These are phyloP conservation scores for Sabatieria punctata DNA, from an alignment of 2,888 invertebrate genomes.

Conservation along the genomic window DNA sequence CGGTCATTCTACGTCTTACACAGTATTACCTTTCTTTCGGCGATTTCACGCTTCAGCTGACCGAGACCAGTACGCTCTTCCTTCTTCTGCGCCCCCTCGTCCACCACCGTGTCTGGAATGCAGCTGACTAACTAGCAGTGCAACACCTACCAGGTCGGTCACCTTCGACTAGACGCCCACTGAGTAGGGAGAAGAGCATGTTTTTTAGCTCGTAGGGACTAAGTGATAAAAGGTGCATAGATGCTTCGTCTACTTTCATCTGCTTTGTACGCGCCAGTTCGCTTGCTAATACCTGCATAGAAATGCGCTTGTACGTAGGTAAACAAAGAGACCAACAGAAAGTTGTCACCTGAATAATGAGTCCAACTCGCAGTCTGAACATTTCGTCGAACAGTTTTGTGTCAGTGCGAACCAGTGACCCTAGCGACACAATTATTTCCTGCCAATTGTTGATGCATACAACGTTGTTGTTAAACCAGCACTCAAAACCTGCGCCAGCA, in stretches of 20 bases:
- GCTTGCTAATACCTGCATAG: constrained; percentile 65
- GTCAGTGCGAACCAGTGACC: constrained; percentile 96
- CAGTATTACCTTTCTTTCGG: no score
- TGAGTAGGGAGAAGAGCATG: constrained; percentile 85
- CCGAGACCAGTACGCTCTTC: no score
- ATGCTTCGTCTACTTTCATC: constrained; percentile 51
- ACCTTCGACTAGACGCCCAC: constrained; percentile 45
- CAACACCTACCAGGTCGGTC: no score
- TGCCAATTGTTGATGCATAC: constrained; percentile 31
- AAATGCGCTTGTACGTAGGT: constrained; percentile 1
- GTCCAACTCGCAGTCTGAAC: constrained; percentile 78
- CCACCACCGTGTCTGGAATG: neutral
- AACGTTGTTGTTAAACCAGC: constrained; percentile 3
- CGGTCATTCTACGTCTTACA: no score
- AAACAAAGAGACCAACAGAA: constrained; percentile 1
- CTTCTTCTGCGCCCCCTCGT: constrained; percentile 13
- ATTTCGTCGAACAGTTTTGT: constrained; percentile 92
- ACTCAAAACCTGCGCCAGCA: constrained; percentile 58
- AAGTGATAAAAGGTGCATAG: constrained; percentile 72
- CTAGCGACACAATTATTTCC: constrained; percentile 86
- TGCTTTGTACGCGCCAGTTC: constrained; percentile 53
- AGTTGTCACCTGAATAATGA: constrained; percentile 63
- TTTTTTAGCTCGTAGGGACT: constrained; percentile 99
- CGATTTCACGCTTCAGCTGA: no score
- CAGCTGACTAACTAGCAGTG: no score